These are phyloP conservation scores for Ara ararauna DNA, from an alignment of 2,797 vertebrate genomes.

Conservation along the genomic window DNA sequence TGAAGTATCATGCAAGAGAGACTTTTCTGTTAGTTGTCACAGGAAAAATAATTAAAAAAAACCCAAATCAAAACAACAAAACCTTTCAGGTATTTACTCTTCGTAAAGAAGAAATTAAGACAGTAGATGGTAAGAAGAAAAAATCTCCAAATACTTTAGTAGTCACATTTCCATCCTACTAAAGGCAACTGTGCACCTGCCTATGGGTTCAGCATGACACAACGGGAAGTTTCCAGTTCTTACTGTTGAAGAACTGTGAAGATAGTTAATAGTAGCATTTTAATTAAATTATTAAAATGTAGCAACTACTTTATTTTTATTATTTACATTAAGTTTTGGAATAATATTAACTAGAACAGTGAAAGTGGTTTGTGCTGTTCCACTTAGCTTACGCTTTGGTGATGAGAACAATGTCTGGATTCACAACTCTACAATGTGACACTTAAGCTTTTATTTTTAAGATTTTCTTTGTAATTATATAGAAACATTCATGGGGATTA, in stretches of 20 bases:
- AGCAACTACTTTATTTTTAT: not conserved
- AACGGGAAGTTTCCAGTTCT: not conserved
- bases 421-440: not conserved
- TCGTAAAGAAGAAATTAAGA: not conserved
- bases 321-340: slow-evolving; percentile 29
- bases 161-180: slow-evolving; percentile 10
- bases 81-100: not conserved
- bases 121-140: not conserved
- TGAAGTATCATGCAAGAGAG: not conserved
- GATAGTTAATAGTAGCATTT: not conserved
- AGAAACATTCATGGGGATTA: not conserved
- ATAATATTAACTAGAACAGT: not conserved
- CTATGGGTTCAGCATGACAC: not conserved
- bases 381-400: not conserved
- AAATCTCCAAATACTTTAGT: not conserved
- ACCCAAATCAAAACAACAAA: not conserved
- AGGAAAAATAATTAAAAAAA: not conserved
- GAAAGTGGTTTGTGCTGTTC: slow-evolving; percentile 54
- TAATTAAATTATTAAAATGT: not conserved
- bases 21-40: not conserved
- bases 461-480: not conserved
- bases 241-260: not conserved
- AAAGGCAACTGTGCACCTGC: not conserved
- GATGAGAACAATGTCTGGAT: not conserved
- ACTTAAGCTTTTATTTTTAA: not conserved